A percentile compares a stretch with the other conserved stretches of the same genome.
Evolutionary conservation across 2,113 vertebrate species (phyloP).

Genomic region (Phrynosoma blainvillii): DNA sequence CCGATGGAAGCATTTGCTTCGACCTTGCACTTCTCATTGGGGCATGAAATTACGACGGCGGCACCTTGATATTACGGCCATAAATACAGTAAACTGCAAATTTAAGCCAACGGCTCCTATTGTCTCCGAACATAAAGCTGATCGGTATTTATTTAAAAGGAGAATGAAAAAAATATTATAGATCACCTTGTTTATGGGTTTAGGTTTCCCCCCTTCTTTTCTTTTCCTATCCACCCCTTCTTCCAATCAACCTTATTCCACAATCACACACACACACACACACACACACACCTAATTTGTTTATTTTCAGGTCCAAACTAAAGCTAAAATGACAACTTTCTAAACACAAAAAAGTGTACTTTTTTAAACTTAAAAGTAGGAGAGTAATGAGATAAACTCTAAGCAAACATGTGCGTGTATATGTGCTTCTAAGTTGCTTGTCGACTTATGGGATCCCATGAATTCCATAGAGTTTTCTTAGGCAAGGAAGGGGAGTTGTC

Average conservation of each 20-base stretch:
- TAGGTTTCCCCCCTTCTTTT: slow-evolving; percentile 83
- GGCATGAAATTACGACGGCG: slow-evolving; percentile 99
- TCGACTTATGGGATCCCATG: too few species aligned
- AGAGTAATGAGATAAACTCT: neutral
- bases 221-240: neutral
- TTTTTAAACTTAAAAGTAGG: neutral
- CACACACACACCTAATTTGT: slow-evolving; percentile 8
- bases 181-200: slow-evolving; percentile 98
- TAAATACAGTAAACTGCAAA: slow-evolving; percentile 99
- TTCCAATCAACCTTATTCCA: slow-evolving; percentile 76
- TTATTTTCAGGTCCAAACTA: neutral
- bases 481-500: too few species aligned
- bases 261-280: too few species aligned
- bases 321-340: neutral
- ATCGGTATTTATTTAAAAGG: slow-evolving; percentile 99
- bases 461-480: too few species aligned
- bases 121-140: slow-evolving; percentile 99
- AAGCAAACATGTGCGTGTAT: neutral
- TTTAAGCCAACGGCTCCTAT: slow-evolving; percentile 99
- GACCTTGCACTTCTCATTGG: slow-evolving; percentile 99
- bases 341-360: neutral
- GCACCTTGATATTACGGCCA: slow-evolving; percentile 99
- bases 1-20: slow-evolving; percentile 99
- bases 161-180: slow-evolving; percentile 98
- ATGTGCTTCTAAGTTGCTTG: too few species aligned